Conservation (phyloP, 2,888 invertebrate genomes). For the Agrotis clavis region DNA sequence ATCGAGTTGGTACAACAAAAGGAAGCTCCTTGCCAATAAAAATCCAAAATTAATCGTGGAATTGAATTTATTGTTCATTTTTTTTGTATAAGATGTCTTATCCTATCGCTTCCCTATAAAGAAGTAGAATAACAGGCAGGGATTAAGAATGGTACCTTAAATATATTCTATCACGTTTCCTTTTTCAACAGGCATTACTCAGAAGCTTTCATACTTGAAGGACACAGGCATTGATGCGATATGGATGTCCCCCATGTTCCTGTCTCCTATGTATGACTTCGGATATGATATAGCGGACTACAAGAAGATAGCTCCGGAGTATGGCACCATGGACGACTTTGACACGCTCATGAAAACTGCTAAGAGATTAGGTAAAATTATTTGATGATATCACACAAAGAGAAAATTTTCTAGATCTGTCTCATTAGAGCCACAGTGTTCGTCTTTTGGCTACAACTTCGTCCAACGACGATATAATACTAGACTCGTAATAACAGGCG, state of each 20-base stretch:
- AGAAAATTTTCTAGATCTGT: background rate
- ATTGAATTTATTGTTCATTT: background rate
- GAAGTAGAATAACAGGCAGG: too few species aligned
- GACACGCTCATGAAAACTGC: constrained; percentile 89
- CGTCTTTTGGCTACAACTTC: too few species aligned
- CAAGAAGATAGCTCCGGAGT: constrained; percentile 92
- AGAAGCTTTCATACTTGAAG: constrained; percentile 89
- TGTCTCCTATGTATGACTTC: constrained; percentile 94
- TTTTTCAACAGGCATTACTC: constrained; percentile 78
- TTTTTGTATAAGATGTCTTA: background rate
- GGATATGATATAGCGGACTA: constrained; percentile 95
- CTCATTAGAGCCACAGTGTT: too few species aligned
- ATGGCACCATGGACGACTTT: constrained; percentile 94
- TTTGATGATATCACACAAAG: background rate
- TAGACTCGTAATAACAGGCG: too few species aligned
- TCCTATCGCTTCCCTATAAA: background rate
- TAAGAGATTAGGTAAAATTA: constrained; percentile 80
- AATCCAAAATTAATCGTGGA: background rate
- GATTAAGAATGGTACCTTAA: background rate
- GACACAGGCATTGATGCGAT: constrained; percentile 92
- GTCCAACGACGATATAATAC: too few species aligned
- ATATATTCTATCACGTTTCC: background rate
- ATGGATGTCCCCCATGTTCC: constrained; percentile 94
- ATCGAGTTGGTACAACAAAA: constrained; percentile 6
- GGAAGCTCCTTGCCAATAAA: background rate